A percentile compares a stretch with the other conserved stretches of the same genome.
Evolutionary conservation across 2,113 vertebrate genomes (phyloP).

Genomic region (Emberiza fucata): DNA sequence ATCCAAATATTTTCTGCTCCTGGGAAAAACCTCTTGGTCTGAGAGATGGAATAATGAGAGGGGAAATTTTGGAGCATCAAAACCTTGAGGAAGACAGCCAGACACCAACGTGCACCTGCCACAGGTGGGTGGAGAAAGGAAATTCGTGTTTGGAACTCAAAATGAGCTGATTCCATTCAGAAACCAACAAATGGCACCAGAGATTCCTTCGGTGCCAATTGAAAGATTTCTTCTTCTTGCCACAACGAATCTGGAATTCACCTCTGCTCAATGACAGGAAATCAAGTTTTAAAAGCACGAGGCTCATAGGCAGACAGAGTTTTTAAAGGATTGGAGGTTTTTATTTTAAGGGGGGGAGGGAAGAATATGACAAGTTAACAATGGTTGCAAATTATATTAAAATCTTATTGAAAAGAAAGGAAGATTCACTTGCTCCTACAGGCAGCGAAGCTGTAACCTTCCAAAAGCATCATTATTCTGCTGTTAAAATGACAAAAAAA

Average conservation of each 20-base stretch:
- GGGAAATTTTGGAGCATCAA: background rate
- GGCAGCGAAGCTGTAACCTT: background rate
- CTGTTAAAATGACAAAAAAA: constrained; percentile 34
- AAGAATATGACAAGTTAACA: background rate
- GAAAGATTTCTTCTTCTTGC: background rate
- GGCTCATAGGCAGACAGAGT: background rate
- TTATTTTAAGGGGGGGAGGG: background rate
- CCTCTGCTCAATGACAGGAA: background rate
- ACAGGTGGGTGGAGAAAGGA: background rate
- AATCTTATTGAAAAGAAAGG: background rate
- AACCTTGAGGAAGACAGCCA: background rate
- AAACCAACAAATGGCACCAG: background rate
- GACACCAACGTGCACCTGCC: rapidly evolving
- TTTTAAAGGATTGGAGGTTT: background rate
- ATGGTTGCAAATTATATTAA: background rate
- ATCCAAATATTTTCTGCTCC: constrained; percentile 30
- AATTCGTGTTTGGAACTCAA: background rate
- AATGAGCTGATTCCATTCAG: background rate
- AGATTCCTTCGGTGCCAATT: background rate
- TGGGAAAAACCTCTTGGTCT: background rate
- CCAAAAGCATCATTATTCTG: background rate
- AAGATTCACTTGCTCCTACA: background rate
- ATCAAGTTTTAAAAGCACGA: background rate
- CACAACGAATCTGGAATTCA: background rate
- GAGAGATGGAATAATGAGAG: background rate